phyloP scores from a whole-genome alignment of 2,888 invertebrate genomes.

The Zygogramma bicolorata region DNA sequence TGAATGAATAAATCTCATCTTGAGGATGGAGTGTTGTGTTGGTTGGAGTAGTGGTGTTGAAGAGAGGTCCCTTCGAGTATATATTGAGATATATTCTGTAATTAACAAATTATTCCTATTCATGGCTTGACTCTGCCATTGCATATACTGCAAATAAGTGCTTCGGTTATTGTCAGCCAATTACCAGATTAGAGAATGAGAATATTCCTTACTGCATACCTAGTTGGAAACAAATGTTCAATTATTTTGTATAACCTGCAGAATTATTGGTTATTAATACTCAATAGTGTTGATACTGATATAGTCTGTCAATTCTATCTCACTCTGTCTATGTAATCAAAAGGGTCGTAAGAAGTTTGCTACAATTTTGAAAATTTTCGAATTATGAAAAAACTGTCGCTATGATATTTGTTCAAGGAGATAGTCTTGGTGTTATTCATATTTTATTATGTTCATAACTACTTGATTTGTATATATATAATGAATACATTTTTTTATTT shows the following conservation, averaged over 20 bases:
- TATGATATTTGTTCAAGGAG: conserved; percentile 10
- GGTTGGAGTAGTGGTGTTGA: not conserved
- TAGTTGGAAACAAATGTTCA: no score
- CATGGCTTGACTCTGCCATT: no score
- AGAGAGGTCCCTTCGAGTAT: not conserved
- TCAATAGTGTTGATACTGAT: not conserved
- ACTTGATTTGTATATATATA: conserved; percentile 22
- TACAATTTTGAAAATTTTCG: not conserved
- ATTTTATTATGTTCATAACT: conserved; percentile 4
- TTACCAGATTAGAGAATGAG: no score
- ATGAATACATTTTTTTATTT: not conserved
- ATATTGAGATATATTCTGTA: no score
- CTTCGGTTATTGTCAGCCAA: no score
- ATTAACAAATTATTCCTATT: no score
- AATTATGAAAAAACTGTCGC: not conserved
- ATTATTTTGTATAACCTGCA: no score
- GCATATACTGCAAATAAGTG: no score
- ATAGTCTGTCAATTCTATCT: not conserved
- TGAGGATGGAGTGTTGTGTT: not conserved
- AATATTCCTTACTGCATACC: no score
- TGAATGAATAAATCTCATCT: not conserved
- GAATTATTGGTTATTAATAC: not conserved
- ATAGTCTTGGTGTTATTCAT: conserved; percentile 1
- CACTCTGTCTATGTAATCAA: not conserved
- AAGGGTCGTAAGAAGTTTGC: conserved; percentile 4